Evolutionary conservation across 2,888 invertebrate genomes (phyloP).

Genomic region (Carcina quercana): DNA sequence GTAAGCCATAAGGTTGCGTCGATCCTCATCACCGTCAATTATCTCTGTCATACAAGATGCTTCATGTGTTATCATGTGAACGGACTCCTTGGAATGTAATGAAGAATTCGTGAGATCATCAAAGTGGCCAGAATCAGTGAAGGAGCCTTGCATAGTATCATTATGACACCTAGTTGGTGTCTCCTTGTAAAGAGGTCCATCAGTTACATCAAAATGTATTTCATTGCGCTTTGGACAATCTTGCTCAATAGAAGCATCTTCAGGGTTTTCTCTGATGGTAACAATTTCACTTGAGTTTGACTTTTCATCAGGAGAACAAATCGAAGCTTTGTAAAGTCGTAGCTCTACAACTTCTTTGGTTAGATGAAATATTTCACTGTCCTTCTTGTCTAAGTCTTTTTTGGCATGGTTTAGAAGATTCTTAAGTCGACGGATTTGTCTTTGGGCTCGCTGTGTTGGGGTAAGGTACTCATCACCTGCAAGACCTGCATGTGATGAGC

Average conservation of each 20-base stretch:
- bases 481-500: conserved; percentile 84
- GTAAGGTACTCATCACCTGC: conserved; percentile 90
- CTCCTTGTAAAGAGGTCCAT: conserved; percentile 62
- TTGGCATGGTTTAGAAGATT: conserved; percentile 82
- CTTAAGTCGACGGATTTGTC: conserved; percentile 85
- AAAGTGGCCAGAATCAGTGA: conserved; percentile 90
- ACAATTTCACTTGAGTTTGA: conserved; percentile 85
- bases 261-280: conserved; percentile 81
- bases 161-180: conserved; percentile 60
- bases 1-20: conserved; percentile 78
- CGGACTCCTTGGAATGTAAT: conserved; percentile 85
- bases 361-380: conserved; percentile 84
- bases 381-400: conserved; percentile 85
- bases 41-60: conserved; percentile 68
- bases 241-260: conserved; percentile 44
- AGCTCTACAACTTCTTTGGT: conserved; percentile 88
- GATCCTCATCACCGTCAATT: conserved; percentile 77
- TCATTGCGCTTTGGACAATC: conserved; percentile 55
- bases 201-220: conserved; percentile 61
- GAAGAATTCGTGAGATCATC: conserved; percentile 87
- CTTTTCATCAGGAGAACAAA: conserved; percentile 86
- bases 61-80: conserved; percentile 71
- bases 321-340: conserved; percentile 84
- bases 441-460: conserved; percentile 89
- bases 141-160: conserved; percentile 85